Conservation (phyloP, 2,113 vertebrate genomes). For the Paramormyrops kingsleyae region DNA sequence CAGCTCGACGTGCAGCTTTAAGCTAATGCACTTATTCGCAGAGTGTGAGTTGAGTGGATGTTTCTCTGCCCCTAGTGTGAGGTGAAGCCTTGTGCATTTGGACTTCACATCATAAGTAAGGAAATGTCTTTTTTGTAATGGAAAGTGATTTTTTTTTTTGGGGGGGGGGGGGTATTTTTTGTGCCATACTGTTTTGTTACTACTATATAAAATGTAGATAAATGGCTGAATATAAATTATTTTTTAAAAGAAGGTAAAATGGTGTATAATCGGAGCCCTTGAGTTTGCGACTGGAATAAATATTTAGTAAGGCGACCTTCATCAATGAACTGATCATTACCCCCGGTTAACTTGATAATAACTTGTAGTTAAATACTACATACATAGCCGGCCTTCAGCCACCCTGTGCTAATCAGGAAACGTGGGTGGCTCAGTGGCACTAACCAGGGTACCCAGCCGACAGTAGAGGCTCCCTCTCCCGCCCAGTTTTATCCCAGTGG, state of each 20-base stretch:
- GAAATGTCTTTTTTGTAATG: not conserved
- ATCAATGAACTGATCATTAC: not conserved
- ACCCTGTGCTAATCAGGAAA: not conserved
- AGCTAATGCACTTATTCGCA: not conserved
- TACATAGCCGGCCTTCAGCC: not conserved
- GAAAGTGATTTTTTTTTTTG: not conserved
- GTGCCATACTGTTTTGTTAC: constrained; percentile 3
- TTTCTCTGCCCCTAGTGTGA: not conserved
- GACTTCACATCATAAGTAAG: not conserved
- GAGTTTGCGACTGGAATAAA: not conserved
- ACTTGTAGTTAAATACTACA: not conserved
- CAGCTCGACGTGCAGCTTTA: not conserved
- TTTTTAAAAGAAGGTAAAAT: not conserved
- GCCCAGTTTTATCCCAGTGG: not conserved
- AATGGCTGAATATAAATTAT: not conserved
- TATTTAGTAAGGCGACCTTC: not conserved
- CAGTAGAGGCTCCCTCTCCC: not conserved
- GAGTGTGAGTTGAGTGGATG: not conserved
- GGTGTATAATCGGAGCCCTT: not conserved
- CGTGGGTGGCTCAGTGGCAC: not conserved
- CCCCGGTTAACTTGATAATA: not conserved
- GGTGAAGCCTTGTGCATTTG: not conserved
- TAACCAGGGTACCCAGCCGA: not conserved
- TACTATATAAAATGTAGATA: not conserved
- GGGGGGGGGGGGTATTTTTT: not conserved